Base-by-base conservation (phyloP, 2,797 vertebrate species). In the Gobio occitaniae region DNA sequence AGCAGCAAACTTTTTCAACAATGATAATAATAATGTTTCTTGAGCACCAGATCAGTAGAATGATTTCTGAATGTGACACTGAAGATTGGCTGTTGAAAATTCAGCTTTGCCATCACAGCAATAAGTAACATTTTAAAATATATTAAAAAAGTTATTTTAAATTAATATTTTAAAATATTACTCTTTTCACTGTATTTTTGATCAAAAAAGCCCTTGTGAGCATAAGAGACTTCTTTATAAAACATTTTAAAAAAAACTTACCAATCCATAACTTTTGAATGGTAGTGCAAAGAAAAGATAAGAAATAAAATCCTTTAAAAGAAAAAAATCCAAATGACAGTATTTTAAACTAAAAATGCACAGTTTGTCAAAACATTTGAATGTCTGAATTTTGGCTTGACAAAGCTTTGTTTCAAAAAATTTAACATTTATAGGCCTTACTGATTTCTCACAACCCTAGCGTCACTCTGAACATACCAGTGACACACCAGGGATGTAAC, bases 401-500 rank as follows among this genome's bases (percentile, higher is more conserved):
- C 61, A 63, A 13, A 29, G 29, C 25, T 4, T 63, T 7, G 50
- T 59, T 61, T 25, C 11, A 25, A 12, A 25, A 12, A 6, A 2
- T 71, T 38, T 2, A 63, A 63, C 10, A 13, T 71, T 29, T 71
- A 72, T 16, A 10, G 70, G 47, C 25, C 47, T 56, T 50, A 2
- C n/a, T 32, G 7, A 50, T 50, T 70, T 76, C 16, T 2, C 74
- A 76, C 16, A 52, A 52, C 25, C 47, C 50, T 76, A 52, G 32
- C 41, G 8, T 9, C 41, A 44, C 25, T 82, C 66, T 81, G 25
- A 82, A 68, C 54, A 74, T 41, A 61, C 36, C 75, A 66, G 50
- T 61, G 77, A 70, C 5, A 32, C 47, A 82, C 59, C 32, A 80
- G 87, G 52, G 36, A 48, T 54, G 70, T 86, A 81, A 87, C 84